Conservation (phyloP, 2,888 invertebrate genomes). For the Hydrotaea cyrtoneurina region DNA sequence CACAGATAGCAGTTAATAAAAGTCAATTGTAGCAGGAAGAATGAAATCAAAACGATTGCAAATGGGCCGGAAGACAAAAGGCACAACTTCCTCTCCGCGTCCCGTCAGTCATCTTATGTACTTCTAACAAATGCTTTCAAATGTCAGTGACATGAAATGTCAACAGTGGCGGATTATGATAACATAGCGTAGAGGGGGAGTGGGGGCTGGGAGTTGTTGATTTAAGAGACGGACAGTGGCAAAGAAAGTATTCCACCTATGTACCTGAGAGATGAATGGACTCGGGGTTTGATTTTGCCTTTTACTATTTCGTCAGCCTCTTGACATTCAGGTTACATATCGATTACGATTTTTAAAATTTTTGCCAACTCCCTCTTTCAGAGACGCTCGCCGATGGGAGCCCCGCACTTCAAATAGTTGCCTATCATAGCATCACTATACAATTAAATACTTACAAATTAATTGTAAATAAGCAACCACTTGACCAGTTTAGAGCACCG, state of each 20-base stretch:
- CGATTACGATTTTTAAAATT: no score
- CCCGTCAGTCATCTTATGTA: neutral
- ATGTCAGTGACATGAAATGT: neutral
- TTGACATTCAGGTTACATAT: no score
- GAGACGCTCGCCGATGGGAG: neutral
- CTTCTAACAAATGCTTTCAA: neutral
- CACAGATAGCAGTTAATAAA: neutral
- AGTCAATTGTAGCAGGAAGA: neutral
- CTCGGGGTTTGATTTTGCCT: no score
- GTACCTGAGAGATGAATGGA: no score
- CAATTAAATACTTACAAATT: conserved; percentile 31
- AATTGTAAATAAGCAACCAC: conserved; percentile 26
- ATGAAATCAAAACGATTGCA: neutral
- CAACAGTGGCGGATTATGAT: conserved; percentile 16
- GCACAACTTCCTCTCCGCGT: neutral
- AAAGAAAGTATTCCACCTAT: no score
- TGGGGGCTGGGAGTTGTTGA: no score
- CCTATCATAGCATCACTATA: conserved; percentile 7
- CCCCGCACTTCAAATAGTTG: neutral
- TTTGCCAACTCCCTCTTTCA: neutral
- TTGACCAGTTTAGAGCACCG: conserved; percentile 14
- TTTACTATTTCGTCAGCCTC: no score
- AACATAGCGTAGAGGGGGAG: no score
- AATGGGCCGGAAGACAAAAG: neutral
- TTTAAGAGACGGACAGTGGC: no score